Percentiles rank a stretch among this genome's conserved stretches.
Evolutionary conservation across 2,888 invertebrate genomes (phyloP).

Genomic region (Euzetes globulus): DNA sequence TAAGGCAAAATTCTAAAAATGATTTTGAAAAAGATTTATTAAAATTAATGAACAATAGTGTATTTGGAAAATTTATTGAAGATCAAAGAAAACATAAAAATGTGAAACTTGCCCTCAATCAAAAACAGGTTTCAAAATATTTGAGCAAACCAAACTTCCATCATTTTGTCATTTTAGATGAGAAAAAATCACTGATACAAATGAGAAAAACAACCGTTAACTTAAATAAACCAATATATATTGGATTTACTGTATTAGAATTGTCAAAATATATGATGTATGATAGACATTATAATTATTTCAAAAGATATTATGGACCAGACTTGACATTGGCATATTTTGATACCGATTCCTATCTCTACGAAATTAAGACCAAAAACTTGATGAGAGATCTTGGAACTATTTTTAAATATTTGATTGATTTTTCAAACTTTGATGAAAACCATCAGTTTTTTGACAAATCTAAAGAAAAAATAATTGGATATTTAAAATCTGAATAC

Average conservation of each 20-base stretch:
- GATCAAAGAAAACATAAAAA: conserved; percentile 44
- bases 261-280: conserved; percentile 44
- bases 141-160: conserved; percentile 36
- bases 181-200: conserved; percentile 17
- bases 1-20: conserved; percentile 42
- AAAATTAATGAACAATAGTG: conserved; percentile 45
- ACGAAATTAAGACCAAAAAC: conserved; percentile 43
- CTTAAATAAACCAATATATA: conserved; percentile 42
- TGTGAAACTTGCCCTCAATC: conserved; percentile 40
- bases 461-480: conserved; percentile 44
- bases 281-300: conserved; percentile 40
- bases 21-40: conserved; percentile 47
- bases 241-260: conserved; percentile 43
- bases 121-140: conserved; percentile 21
- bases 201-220: conserved; percentile 31
- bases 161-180: neutral
- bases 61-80: conserved; percentile 46
- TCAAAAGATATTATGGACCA: conserved; percentile 41
- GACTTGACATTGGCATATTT: conserved; percentile 42
- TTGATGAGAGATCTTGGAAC: conserved; percentile 42
- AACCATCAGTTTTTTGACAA: conserved; percentile 40
- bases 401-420: conserved; percentile 36
- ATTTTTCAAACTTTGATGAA: conserved; percentile 44
- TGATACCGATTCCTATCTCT: conserved; percentile 44
- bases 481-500: conserved; percentile 44